Conservation (phyloP, 1,140 invertebrate genomes). For the Luehdorfia chinensis region DNA sequence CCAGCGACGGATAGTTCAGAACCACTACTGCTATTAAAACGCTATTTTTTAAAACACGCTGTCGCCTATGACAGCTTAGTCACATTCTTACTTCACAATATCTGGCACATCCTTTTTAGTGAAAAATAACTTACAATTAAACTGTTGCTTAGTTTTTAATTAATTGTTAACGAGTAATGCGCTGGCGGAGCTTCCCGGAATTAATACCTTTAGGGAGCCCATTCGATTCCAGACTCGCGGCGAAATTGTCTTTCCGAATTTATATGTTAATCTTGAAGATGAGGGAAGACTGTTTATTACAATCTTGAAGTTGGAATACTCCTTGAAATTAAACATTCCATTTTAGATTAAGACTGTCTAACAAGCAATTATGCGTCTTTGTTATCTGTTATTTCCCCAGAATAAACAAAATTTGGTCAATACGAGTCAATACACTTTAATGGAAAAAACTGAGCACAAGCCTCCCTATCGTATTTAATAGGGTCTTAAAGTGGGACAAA, state of each 20-base stretch:
- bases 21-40: too few relatives aligned
- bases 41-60: too few relatives aligned
- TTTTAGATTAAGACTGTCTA: slow-evolving; percentile 23
- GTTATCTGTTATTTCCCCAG: too few relatives aligned
- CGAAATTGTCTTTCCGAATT: slow-evolving; percentile 43
- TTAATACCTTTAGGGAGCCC: slow-evolving; percentile 28
- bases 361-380: too few relatives aligned
- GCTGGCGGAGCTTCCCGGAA: slow-evolving; percentile 26
- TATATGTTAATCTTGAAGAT: slow-evolving; percentile 41
- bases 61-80: too few relatives aligned
- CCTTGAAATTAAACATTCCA: slow-evolving; percentile 21
- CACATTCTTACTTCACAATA: not conserved
- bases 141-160: slow-evolving; percentile 8
- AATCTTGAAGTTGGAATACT: slow-evolving; percentile 22
- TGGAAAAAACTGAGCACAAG: too few relatives aligned
- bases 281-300: slow-evolving; percentile 33
- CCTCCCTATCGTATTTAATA: too few relatives aligned
- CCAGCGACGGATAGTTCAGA: too few relatives aligned
- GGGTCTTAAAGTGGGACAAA: too few relatives aligned
- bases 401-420: too few relatives aligned
- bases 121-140: not conserved
- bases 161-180: not conserved
- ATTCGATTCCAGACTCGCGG: slow-evolving; percentile 36
- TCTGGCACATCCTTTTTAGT: not conserved
- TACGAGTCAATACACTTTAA: too few relatives aligned